Base-by-base conservation (phyloP, 2,888 invertebrate species). In the Agrochola lota region DNA sequence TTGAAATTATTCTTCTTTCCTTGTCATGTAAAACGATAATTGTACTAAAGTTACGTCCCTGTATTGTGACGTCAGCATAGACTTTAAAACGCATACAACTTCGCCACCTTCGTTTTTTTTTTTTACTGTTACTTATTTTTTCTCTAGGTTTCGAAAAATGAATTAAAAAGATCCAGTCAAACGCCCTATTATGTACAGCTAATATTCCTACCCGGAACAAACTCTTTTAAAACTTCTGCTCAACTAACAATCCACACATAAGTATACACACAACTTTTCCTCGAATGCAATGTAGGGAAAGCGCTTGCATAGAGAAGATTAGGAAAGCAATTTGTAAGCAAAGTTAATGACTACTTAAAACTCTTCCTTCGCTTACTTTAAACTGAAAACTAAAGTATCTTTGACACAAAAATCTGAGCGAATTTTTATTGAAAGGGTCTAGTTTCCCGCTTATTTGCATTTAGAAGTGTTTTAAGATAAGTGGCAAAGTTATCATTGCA, bases 381-480 rank as follows among this genome's bases (percentile, higher is more conserved):
- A 26, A 70, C 63, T 20, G 12, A 75, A 63, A 84, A 74, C 71
- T 77, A 83, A 30, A 11, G 43, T 43, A 43, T 85, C 70, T 77
- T 77, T 69, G 70, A 84, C 68, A 79, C 17, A 60, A 60, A 60
- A 60, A 8, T 17, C 17, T 20, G 60, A 30, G 17, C 30, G 62
- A 83, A 77, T 87, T 85, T 84, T 86, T 82, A 87, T 86, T 87
- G 85, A 90, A 88, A 86, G 84, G 85, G 86, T 78, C 83, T 72
- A 88, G 89, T 89, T 88, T 88, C 89, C 59, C 86, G 88, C 86
- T 83, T 89, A 89, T 91, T 91, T 91, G 88, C 89, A 89, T 91
- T 84, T 46, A 60, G 69, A 84, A 89, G 87, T 89, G 86, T 91
- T 90, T 91, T 85, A 86, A 87, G 77, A 73, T 86, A 85, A 88